Base-by-base conservation (phyloP, 2,797 vertebrate genomes). In the Eulemur coronatus region DNA sequence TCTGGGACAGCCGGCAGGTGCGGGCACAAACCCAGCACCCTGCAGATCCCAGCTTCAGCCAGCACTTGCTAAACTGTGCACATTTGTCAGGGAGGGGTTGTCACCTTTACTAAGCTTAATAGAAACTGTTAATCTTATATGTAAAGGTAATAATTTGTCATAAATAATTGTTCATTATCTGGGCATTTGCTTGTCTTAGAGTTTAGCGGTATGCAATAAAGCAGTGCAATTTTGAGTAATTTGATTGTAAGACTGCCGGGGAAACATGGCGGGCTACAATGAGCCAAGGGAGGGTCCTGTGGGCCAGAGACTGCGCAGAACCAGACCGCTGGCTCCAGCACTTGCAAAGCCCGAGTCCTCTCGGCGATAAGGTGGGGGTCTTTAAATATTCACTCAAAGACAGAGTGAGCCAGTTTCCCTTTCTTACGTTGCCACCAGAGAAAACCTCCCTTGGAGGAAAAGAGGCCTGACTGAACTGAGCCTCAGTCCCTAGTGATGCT, bases 131-230 rank as follows among this genome's bases (percentile, higher is more conserved):
- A 98, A 98, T 99, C 98, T 99, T 98, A 99, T 97, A 98, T 96
- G 99, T 99, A 99, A 99, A 73, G 98, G 98, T 98, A 98, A 99
- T 99, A 98, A 99, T 99, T 99, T 99, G 97, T 98, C 98, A 99
- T 98, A 99, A 99, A 99, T 99, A 99, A 99, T 99, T 99, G 98
- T 99, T 99, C 99, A 98, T 99, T 99, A 98, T 98, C 98, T 96
- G 33, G 96, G 89, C 97, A 97, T 98, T 98, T 97, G 98, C 98
- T 98, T 98, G 97, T 98, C 98, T 97, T 94, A 91, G 98, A 98
- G 98, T 98, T 98, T 98, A 98, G 98, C 91, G 95, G 95, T 91
- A 22, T 72, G 82, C 86, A 98, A 98, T 96, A 97, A 97, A 97
- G 95, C 98, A 95, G 96, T 38, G 73, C 43, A 98, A 96, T 98